These are phyloP conservation scores for Oceanites oceanicus DNA, from an alignment of 2,113 vertebrate species.

Conservation along the genomic window DNA sequence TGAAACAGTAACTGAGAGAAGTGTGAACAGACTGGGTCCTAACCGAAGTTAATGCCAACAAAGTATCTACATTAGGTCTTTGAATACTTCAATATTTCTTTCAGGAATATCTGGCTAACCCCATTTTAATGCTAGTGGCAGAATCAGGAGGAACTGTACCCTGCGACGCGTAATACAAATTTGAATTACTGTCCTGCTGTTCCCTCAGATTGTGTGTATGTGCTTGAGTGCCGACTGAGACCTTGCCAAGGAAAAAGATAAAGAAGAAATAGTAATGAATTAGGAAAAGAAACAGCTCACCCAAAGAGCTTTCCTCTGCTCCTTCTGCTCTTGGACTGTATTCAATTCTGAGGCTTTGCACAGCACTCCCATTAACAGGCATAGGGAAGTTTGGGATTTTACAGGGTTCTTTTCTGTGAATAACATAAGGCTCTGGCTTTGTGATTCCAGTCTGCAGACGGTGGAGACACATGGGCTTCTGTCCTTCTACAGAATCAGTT, in stretches of 20 bases:
- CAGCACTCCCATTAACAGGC: not conserved
- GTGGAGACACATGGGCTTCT: not conserved
- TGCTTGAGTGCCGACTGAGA: not conserved
- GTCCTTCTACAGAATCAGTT: not conserved
- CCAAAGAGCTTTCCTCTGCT: not conserved
- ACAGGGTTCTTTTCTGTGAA: not conserved
- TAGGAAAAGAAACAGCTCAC: not conserved
- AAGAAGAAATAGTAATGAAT: not conserved
- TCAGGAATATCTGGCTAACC: not conserved
- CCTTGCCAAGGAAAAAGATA: slow-evolving; percentile 26
- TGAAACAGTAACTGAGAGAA: not conserved
- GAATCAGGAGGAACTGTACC: not conserved
- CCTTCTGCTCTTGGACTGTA: slow-evolving; percentile 9
- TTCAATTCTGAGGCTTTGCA: not conserved
- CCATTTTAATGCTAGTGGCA: not conserved
- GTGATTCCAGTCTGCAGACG: not conserved
- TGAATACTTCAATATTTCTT: not conserved
- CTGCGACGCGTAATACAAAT: not conserved
- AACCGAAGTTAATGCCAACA: not conserved
- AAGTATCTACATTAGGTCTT: not conserved
- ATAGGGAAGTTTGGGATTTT: not conserved
- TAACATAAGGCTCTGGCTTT: not conserved
- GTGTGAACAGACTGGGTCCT: not conserved
- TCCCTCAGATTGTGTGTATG: not conserved
- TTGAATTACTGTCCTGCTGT: slow-evolving; percentile 27